Evolutionary conservation across 2,113 vertebrate genomes (phyloP).

Genomic region (Petroica traversi): DNA sequence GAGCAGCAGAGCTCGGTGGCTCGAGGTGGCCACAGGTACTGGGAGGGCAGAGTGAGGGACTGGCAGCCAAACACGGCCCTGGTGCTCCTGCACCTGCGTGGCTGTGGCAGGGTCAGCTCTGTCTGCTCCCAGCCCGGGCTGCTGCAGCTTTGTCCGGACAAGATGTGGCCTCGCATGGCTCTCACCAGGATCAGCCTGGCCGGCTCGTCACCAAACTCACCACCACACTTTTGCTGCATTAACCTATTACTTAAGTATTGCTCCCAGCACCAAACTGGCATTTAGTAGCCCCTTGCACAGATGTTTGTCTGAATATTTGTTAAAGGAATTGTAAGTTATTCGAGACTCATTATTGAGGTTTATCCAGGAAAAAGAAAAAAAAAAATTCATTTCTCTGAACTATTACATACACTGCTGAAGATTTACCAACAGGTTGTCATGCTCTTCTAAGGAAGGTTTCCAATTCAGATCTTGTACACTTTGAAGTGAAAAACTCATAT

Average conservation of each 20-base stretch:
- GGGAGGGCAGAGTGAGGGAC: rapidly evolving
- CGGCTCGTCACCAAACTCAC: not conserved
- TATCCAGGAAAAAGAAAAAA: not conserved
- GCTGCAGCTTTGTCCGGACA: not conserved
- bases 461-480: not conserved
- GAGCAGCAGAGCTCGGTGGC: not conserved
- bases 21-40: rapidly evolving
- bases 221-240: rapidly evolving
- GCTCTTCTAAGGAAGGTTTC: not conserved
- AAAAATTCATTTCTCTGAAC: not conserved
- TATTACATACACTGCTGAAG: not conserved
- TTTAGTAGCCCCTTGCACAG: not conserved
- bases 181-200: not conserved
- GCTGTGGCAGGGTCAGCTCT: not conserved
- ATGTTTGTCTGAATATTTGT: not conserved
- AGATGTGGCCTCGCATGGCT: not conserved
- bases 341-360: not conserved
- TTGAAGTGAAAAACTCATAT: not conserved
- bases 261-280: not conserved
- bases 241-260: not conserved
- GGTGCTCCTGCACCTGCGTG: rapidly evolving
- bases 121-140: not conserved
- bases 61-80: rapidly evolving
- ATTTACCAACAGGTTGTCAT: not conserved
- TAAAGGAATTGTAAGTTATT: not conserved